phyloP scores from a whole-genome alignment of 2,113 vertebrate genomes.

The Scomber scombrus region DNA sequence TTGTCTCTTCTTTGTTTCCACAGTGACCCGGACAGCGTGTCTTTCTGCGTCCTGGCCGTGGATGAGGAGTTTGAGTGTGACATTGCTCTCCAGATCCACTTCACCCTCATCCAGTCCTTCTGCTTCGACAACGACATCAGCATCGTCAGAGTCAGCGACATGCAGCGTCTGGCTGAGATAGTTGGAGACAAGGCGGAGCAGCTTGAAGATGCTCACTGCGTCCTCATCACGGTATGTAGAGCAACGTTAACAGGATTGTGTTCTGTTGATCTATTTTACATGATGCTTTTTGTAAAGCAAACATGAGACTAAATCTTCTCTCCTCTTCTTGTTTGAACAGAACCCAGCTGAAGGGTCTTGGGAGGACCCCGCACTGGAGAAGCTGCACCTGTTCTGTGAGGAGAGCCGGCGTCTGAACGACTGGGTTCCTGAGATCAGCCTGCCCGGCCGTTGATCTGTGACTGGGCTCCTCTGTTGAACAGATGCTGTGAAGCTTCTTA shows the following conservation, averaged over 20 bases:
- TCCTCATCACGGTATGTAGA: slow-evolving; percentile 85
- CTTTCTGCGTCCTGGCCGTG: slow-evolving; percentile 82
- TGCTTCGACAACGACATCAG: slow-evolving; percentile 89
- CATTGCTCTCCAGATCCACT: slow-evolving; percentile 87
- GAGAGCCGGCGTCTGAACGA: slow-evolving; percentile 84
- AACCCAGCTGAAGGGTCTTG: slow-evolving; percentile 83
- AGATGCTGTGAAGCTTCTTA: slow-evolving; percentile 69
- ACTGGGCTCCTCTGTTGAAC: slow-evolving; percentile 49
- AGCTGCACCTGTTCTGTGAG: slow-evolving; percentile 87
- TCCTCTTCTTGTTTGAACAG: slow-evolving; percentile 61
- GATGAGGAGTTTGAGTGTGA: slow-evolving; percentile 80
- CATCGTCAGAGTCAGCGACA: slow-evolving; percentile 85
- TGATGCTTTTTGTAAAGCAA: neutral
- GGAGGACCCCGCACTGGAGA: slow-evolving; percentile 86
- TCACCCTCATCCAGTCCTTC: slow-evolving; percentile 89
- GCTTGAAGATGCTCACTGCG: slow-evolving; percentile 84
- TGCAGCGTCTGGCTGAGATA: slow-evolving; percentile 80
- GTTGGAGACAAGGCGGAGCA: slow-evolving; percentile 76
- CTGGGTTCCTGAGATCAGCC: slow-evolving; percentile 86
- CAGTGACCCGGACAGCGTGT: slow-evolving; percentile 85
- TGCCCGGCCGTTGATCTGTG: slow-evolving; percentile 82
- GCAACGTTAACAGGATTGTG: rapidly evolving
- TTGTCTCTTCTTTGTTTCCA: slow-evolving; percentile 16
- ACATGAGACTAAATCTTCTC: neutral
- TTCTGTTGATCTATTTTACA: neutral